A percentile compares a stretch with the other conserved stretches of the same genome.
Conservation (phyloP, 2,888 invertebrate genomes). For the Cephus spinipes region DNA sequence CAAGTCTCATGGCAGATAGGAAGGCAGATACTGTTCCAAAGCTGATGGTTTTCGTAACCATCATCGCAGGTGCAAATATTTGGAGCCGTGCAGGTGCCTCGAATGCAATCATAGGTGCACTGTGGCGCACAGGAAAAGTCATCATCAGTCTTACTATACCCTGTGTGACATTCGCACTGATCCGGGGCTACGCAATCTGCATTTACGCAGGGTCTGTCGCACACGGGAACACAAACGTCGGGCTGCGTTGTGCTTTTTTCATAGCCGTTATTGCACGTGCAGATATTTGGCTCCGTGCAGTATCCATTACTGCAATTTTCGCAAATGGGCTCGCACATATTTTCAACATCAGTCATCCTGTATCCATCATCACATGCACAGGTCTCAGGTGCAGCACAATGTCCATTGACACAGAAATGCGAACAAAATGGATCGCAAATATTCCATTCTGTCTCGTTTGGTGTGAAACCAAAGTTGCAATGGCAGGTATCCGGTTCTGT, state of each 20-base stretch:
- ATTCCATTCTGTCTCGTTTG: slow-evolving; percentile 34
- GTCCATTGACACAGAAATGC: too few relatives aligned
- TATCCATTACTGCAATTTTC: slow-evolving; percentile 55
- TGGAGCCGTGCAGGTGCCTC: slow-evolving; percentile 42
- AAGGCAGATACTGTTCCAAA: too few relatives aligned
- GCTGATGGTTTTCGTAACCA: too few relatives aligned
- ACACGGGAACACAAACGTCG: slow-evolving; percentile 57
- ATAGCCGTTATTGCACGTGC: slow-evolving; percentile 56
- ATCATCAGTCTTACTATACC: slow-evolving; percentile 28
- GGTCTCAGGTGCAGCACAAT: slow-evolving; percentile 18
- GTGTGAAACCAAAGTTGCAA: slow-evolving; percentile 68
- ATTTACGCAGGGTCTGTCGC: slow-evolving; percentile 54
- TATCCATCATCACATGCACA: slow-evolving; percentile 55
- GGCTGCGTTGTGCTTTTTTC: slow-evolving; percentile 4
- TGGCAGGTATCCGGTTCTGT: slow-evolving; percentile 70
- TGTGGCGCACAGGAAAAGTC: slow-evolving; percentile 39
- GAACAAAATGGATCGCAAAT: too few relatives aligned
- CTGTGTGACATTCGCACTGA: slow-evolving; percentile 43
- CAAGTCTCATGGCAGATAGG: too few relatives aligned
- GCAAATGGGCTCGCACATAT: slow-evolving; percentile 52
- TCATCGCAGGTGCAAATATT: slow-evolving; percentile 37
- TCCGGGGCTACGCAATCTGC: slow-evolving; percentile 46
- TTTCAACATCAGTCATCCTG: slow-evolving; percentile 18
- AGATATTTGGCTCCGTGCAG: slow-evolving; percentile 56
- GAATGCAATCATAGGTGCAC: slow-evolving; percentile 46